These are phyloP conservation scores for Melanotaenia parkinsoni DNA, from an alignment of 2,797 vertebrate genomes.

Conservation along the genomic window DNA sequence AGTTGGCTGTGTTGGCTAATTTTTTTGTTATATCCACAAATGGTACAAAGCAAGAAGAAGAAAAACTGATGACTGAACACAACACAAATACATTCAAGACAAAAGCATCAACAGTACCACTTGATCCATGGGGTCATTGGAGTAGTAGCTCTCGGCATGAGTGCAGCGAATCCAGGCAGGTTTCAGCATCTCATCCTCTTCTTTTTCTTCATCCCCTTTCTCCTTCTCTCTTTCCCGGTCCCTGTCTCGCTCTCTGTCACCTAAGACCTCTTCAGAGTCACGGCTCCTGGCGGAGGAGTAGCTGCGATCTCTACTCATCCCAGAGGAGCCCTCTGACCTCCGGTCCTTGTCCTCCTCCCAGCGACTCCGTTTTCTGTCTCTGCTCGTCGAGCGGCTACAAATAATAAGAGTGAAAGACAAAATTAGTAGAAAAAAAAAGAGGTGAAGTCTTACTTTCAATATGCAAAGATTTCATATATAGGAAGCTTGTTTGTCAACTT, in stretches of 20 bases:
- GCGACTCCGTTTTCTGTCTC: conserved; percentile 90
- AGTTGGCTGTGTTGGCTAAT: no score
- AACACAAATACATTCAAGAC: background rate
- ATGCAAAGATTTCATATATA: no score
- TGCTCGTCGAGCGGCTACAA: conserved; percentile 87
- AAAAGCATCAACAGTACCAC: conserved; percentile 83
- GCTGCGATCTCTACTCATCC: conserved; percentile 84
- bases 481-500: background rate
- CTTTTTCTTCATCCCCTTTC: conserved; percentile 81
- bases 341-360: conserved; percentile 88
- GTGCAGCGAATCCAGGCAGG: conserved; percentile 98
- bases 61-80: background rate
- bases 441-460: no score
- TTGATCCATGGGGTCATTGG: conserved; percentile 99
- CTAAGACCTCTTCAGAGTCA: conserved; percentile 83
- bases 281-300: conserved; percentile 83
- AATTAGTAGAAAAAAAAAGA: background rate
- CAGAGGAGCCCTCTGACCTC: conserved; percentile 83
- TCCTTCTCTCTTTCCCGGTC: conserved; percentile 81
- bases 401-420: background rate
- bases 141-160: conserved; percentile 96
- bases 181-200: conserved; percentile 92
- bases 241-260: conserved; percentile 79
- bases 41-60: background rate
- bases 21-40: background rate